These are phyloP conservation scores for Trichogramma pretiosum DNA, from an alignment of 1,140 invertebrate genomes.

Conservation along the genomic window DNA sequence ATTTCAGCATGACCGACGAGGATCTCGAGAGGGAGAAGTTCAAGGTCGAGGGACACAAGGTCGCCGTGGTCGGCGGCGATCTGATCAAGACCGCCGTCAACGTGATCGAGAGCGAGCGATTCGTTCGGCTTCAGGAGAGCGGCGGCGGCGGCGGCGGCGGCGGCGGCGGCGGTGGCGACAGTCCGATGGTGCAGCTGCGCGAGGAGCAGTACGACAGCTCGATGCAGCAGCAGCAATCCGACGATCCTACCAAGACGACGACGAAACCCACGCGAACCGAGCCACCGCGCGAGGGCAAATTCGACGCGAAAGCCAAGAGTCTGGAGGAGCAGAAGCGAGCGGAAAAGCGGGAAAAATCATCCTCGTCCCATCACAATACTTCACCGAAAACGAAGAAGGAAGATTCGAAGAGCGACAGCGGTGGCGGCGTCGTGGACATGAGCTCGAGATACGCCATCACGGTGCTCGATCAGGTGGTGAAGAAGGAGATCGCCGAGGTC, in stretches of 20 bases:
- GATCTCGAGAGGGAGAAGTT: not conserved
- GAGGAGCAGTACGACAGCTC: too few species aligned
- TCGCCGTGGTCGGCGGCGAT: not conserved
- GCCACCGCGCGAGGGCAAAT: not conserved
- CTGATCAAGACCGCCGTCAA: conserved; percentile 13
- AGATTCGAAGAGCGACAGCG: conserved; percentile 15
- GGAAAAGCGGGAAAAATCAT: too few species aligned
- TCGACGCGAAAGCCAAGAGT: not conserved
- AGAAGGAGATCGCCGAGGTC: conserved; percentile 59
- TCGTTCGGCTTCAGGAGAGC: conserved; percentile 4
- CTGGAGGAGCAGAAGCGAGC: not conserved
- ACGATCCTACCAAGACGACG: conserved; percentile 10
- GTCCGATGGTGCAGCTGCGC: conserved; percentile 5
- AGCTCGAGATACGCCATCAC: conserved; percentile 41
- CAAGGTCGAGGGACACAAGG: conserved; percentile 9
- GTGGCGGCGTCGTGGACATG: conserved; percentile 41
- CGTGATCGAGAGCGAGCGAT: conserved; percentile 11
- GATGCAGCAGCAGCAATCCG: too few species aligned
- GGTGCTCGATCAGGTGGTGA: conserved; percentile 45
- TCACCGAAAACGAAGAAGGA: conserved; percentile 11
- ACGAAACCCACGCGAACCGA: not conserved
- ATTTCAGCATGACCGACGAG: conserved; percentile 7
- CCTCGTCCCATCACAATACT: too few species aligned
- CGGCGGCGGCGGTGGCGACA: not conserved
- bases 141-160: conserved; percentile 5